phyloP scores from a whole-genome alignment of 2,888 invertebrate genomes.

The Lobophora halterata region DNA sequence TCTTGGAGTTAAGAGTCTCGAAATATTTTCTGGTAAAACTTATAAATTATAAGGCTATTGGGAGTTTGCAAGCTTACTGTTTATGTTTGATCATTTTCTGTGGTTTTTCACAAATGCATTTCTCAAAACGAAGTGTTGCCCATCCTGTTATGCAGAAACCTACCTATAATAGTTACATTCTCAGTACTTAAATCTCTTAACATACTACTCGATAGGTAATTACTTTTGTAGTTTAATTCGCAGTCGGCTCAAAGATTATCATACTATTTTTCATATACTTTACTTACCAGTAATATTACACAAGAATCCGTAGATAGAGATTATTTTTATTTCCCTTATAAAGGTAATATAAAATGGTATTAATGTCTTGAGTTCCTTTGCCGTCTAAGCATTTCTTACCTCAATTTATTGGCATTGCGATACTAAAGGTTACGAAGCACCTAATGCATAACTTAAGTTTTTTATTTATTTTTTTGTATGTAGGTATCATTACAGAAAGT shows the following conservation, averaged over 20 bases:
- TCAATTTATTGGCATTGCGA: constrained; percentile 26
- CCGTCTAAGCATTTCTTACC: constrained; percentile 29
- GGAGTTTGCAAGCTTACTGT: too few relatives aligned
- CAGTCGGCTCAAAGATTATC: constrained; percentile 52
- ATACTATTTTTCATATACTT: constrained; percentile 47
- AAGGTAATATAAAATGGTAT: constrained; percentile 37
- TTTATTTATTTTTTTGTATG: constrained; percentile 15
- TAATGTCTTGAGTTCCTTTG: constrained; percentile 29
- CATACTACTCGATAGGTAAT: constrained; percentile 49
- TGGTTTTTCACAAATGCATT: too few relatives aligned
- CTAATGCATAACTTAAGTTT: constrained; percentile 17
- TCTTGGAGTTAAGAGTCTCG: too few relatives aligned
- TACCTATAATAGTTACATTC: constrained; percentile 17
- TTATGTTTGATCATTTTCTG: too few relatives aligned
- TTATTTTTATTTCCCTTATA: constrained; percentile 45
- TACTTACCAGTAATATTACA: constrained; percentile 38
- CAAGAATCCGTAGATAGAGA: constrained; percentile 32
- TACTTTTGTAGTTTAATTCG: constrained; percentile 71
- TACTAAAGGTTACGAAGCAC: constrained; percentile 30
- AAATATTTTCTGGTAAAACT: too few relatives aligned
- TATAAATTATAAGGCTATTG: too few relatives aligned
- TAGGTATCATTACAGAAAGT: neutral
- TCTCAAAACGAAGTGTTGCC: constrained; percentile 1
- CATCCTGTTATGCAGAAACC: constrained; percentile 26
- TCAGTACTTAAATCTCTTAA: constrained; percentile 22